Conservation (phyloP, 2,888 invertebrate genomes). For the Dicycla oo region DNA sequence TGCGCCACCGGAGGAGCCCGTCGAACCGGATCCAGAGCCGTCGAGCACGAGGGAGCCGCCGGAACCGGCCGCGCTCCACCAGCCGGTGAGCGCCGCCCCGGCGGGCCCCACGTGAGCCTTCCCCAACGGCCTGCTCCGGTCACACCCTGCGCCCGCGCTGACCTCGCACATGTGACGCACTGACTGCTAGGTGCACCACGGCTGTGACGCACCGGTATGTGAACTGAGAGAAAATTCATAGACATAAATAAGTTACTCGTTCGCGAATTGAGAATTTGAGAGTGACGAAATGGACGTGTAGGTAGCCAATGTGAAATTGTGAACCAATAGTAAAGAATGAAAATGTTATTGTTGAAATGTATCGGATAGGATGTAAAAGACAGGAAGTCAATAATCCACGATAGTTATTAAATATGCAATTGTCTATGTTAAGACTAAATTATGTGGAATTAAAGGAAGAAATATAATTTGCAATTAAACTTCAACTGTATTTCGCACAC, state of each 20-base stretch:
- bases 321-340: slow-evolving; percentile 81
- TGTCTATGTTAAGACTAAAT: slow-evolving; percentile 69
- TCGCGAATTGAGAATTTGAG: slow-evolving; percentile 69
- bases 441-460: slow-evolving; percentile 74
- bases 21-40: slow-evolving; percentile 74
- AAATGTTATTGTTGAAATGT: slow-evolving; percentile 87
- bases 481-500: slow-evolving; percentile 47
- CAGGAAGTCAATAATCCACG: slow-evolving; percentile 78
- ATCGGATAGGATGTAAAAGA: slow-evolving; percentile 81
- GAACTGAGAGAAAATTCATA: slow-evolving; percentile 74
- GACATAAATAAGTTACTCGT: slow-evolving; percentile 71
- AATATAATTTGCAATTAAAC: slow-evolving; percentile 71
- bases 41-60: slow-evolving; percentile 59
- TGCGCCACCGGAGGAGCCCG: slow-evolving; percentile 85
- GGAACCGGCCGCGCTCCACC: slow-evolving; percentile 68
- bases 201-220: slow-evolving; percentile 72
- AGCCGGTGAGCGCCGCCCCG: slow-evolving; percentile 70
- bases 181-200: slow-evolving; percentile 52
- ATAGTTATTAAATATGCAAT: slow-evolving; percentile 68
- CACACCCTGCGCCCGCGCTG: slow-evolving; percentile 37
- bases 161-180: slow-evolving; percentile 67
- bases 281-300: slow-evolving; percentile 80
- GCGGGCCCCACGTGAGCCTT: slow-evolving; percentile 63
- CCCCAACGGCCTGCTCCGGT: slow-evolving; percentile 49
- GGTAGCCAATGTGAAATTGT: slow-evolving; percentile 87